Evolutionary conservation across 1,140 invertebrate species (phyloP), one percentile per base, ranked within the genome.

Genomic region (Aphelenchoides besseyi): DNA sequence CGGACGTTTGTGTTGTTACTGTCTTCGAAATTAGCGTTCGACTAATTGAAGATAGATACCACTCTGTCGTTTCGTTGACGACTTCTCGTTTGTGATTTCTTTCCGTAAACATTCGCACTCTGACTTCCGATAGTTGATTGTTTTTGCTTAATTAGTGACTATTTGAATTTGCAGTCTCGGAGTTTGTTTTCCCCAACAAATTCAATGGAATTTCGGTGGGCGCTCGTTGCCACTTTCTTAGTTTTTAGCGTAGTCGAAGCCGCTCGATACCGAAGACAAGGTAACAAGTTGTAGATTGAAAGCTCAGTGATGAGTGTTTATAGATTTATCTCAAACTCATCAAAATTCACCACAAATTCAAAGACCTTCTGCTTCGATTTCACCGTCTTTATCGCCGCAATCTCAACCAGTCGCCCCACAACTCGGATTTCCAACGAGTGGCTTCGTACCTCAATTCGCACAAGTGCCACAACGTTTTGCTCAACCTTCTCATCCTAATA

Each of bases 301-400:
- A n/a, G n/a, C n/a, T n/a, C n/a, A n/a, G n/a, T n/a, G n/a, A n/a
- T n/a, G n/a, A n/a, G n/a, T n/a, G n/a, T 18, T 59, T 59, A 8
- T 18, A 59, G 55, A 59, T 59, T 12, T 18, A 33, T 33, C 55
- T 59, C 55, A 59, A 18, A 5, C 63, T 23, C 59, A 36, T n/a
- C n/a, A n/a, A 61, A n/a, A 16, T 12, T 28, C 18, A 66, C 63
- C 63, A n/a, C 63, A 66, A 37, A 16, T 66, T 53, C 63, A 66
- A 59, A 12, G 55, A 5, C 5, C 5, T 33, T 12, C 16, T 53
- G 32, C 30, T 16, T 26, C 63, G 12, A 35, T 66, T 8, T 33
- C 30, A 12, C 16, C 18, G 18, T 18, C 5, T 8, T 59, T 59
- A 5, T 33, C 55, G 5, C 63, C 33, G 16, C 63, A 29, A 53